A percentile compares a stretch with the other conserved stretches of the same genome.
phyloP scores from a whole-genome alignment of 2,797 vertebrate species.

The Hippopotamyrus pictus region DNA sequence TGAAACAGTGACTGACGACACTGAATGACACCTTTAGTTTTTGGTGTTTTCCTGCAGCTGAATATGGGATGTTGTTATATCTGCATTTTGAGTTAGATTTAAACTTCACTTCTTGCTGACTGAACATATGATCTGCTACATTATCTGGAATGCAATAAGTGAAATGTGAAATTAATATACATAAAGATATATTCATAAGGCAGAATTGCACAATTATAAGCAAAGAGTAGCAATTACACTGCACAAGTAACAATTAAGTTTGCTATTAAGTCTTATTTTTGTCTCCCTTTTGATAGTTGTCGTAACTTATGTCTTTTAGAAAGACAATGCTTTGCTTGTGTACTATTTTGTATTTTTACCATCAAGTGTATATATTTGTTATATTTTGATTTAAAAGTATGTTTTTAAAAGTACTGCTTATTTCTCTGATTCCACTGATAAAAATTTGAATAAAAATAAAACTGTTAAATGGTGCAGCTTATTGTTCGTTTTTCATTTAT shows the following conservation, averaged over 20 bases:
- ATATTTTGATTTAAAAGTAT: slow-evolving; percentile 19
- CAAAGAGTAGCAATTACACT: slow-evolving; percentile 17
- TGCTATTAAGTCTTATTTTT: slow-evolving; percentile 12
- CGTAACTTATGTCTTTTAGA: slow-evolving; percentile 20
- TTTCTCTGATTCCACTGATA: slow-evolving; percentile 11
- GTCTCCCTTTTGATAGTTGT: slow-evolving; percentile 16
- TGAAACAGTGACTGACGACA: not conserved
- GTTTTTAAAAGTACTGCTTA: slow-evolving; percentile 21
- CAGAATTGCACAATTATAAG: slow-evolving; percentile 18
- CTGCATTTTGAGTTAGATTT: slow-evolving; percentile 1
- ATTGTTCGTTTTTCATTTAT: not conserved
- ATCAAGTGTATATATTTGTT: slow-evolving; percentile 20
- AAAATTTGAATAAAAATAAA: slow-evolving; percentile 19
- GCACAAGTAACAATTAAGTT: slow-evolving; percentile 15
- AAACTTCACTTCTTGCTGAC: slow-evolving; percentile 6
- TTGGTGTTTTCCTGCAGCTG: not conserved
- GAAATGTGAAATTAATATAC: slow-evolving; percentile 7
- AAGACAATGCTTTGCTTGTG: slow-evolving; percentile 21
- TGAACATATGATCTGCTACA: slow-evolving; percentile 6
- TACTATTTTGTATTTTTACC: slow-evolving; percentile 18
- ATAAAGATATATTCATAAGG: slow-evolving; percentile 9
- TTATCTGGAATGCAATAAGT: slow-evolving; percentile 21
- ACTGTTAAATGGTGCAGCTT: slow-evolving; percentile 7
- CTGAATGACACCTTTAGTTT: not conserved
- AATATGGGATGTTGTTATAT: not conserved